Evolutionary conservation across 2,888 invertebrate genomes (phyloP).

Genomic region (Stenichneumon culpator): DNA sequence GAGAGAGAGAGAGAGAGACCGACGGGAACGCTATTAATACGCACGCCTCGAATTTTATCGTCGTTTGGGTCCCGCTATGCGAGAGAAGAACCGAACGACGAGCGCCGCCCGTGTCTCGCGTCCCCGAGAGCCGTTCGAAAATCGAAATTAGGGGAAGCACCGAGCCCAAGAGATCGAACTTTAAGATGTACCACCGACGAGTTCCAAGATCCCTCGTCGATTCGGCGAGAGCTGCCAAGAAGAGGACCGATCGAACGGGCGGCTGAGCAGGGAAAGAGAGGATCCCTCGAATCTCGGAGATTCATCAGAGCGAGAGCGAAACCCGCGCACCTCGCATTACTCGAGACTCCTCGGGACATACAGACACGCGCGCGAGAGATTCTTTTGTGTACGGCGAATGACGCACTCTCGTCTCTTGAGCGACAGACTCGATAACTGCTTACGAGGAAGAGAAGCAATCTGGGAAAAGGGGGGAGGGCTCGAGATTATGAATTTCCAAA

Average conservation of each 20-base stretch:
- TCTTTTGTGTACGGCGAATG: conserved; percentile 57
- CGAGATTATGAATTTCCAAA: conserved; percentile 80
- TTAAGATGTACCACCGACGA: conserved; percentile 51
- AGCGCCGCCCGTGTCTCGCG: not conserved
- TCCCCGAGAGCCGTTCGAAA: conserved; percentile 55
- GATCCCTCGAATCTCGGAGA: conserved; percentile 23
- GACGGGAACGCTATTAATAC: conserved; percentile 58
- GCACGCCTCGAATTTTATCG: conserved; percentile 68
- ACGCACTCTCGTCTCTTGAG: conserved; percentile 52
- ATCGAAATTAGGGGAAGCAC: conserved; percentile 61
- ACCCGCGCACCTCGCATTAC: not conserved
- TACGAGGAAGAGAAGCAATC: not conserved
- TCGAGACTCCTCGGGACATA: not conserved
- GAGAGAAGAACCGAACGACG: conserved; percentile 33
- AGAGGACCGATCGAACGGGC: conserved; percentile 5
- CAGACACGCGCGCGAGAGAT: not conserved
- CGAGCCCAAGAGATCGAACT: conserved; percentile 55
- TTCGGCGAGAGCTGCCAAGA: conserved; percentile 63
- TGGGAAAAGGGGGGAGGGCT: conserved; percentile 18
- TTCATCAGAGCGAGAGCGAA: conserved; percentile 25
- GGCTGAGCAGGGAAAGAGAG: not conserved
- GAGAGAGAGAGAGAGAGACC: conserved; percentile 3
- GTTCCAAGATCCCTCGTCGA: conserved; percentile 63
- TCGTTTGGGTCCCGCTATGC: conserved; percentile 41
- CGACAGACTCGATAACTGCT: conserved; percentile 9